Conservation (phyloP, 1,140 invertebrate genomes). For the Penaeus chinensis region DNA sequence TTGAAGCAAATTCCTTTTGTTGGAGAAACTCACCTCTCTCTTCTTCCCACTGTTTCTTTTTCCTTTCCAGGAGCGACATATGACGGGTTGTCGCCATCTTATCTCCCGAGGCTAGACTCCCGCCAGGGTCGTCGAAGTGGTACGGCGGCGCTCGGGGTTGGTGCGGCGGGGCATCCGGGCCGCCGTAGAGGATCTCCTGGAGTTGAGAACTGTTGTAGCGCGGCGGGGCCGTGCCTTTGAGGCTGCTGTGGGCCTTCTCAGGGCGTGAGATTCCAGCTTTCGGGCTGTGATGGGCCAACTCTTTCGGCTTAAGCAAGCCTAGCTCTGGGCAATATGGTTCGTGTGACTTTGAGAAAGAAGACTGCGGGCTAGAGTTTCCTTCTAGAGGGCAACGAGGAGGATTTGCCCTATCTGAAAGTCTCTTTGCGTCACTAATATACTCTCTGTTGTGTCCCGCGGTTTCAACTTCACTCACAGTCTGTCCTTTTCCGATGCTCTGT, state of each 20-base stretch:
- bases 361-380: no score
- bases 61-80: conserved; percentile 38
- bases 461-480: no score
- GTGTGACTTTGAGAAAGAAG: no score
- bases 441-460: no score
- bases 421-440: no score
- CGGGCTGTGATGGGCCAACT: background rate
- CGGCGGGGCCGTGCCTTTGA: background rate
- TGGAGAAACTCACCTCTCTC: conserved; percentile 35
- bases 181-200: conserved; percentile 29
- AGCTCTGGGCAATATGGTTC: no score
- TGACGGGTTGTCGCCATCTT: conserved; percentile 38
- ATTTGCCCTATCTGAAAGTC: no score
- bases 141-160: background rate
- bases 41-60: conserved; percentile 59
- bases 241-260: no score
- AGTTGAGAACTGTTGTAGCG: conserved; percentile 40
- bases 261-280: background rate
- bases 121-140: background rate
- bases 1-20: no score
- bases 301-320: no score
- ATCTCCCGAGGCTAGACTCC: background rate
- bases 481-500: no score
- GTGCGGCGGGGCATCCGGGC: conserved; percentile 17
- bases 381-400: no score